Percentiles rank a stretch among this genome's conserved stretches.
These are phyloP conservation scores for Probaryconus sp. DNA, from an alignment of 1,140 invertebrate genomes.

Conservation along the genomic window DNA sequence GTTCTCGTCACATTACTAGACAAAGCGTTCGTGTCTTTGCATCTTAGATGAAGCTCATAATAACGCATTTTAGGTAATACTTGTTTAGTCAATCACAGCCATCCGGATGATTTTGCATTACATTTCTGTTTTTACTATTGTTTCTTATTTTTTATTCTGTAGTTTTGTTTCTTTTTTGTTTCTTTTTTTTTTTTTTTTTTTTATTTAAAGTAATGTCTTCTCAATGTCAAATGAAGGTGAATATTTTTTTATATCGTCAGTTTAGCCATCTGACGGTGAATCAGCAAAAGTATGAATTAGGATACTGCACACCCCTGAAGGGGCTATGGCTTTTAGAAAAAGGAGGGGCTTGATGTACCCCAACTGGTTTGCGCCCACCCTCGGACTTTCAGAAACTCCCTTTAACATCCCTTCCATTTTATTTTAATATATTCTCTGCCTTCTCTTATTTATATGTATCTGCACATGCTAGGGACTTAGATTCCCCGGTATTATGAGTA, in stretches of 20 bases:
- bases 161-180: too few species aligned
- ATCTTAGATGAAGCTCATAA: slow-evolving; percentile 66
- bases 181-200: too few species aligned
- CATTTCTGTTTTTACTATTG: too few species aligned
- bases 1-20: slow-evolving; percentile 60
- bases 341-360: slow-evolving; percentile 71
- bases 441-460: slow-evolving; percentile 65
- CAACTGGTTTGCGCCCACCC: slow-evolving; percentile 59
- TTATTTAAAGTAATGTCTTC: too few species aligned
- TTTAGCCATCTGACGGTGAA: slow-evolving; percentile 68
- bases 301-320: slow-evolving; percentile 70
- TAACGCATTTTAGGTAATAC: slow-evolving; percentile 55
- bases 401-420: slow-evolving; percentile 60
- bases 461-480: slow-evolving; percentile 53
- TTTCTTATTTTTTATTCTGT: too few species aligned
- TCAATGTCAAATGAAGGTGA: too few species aligned
- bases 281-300: slow-evolving; percentile 60
- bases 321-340: slow-evolving; percentile 60
- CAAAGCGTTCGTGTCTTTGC: slow-evolving; percentile 68
- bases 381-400: slow-evolving; percentile 55
- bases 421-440: slow-evolving; percentile 57
- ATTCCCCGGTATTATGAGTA: slow-evolving; percentile 17
- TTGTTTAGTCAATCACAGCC: slow-evolving; percentile 63
- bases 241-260: slow-evolving; percentile 35
- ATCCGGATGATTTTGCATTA: slow-evolving; percentile 48